These are phyloP conservation scores for Syrista parreyssii DNA, from an alignment of 2,888 invertebrate genomes.

Conservation along the genomic window DNA sequence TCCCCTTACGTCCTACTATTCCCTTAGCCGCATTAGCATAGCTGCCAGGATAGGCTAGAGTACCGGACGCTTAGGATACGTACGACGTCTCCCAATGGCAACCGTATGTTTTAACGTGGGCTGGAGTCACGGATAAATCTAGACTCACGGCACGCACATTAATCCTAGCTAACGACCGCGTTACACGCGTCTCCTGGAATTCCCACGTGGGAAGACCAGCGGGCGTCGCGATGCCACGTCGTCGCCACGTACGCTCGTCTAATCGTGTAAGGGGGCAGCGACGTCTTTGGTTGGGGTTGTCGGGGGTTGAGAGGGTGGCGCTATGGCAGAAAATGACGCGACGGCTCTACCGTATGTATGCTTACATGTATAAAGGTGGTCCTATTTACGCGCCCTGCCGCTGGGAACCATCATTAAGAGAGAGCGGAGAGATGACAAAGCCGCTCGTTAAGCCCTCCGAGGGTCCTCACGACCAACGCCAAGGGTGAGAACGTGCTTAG, in stretches of 20 bases:
- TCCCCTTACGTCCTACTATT: background rate
- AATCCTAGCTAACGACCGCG: slow-evolving; percentile 11
- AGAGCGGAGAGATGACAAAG: slow-evolving; percentile 61
- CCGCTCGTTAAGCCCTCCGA: slow-evolving; percentile 65
- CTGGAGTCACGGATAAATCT: slow-evolving; percentile 7
- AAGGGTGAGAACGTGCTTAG: slow-evolving; percentile 67
- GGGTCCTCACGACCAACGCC: slow-evolving; percentile 62
- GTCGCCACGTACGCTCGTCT: background rate
- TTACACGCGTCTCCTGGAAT: slow-evolving; percentile 7
- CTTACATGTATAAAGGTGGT: slow-evolving; percentile 17
- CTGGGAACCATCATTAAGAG: slow-evolving; percentile 58
- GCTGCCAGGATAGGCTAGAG: background rate
- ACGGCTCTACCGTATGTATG: background rate
- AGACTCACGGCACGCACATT: background rate
- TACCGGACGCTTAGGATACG: background rate
- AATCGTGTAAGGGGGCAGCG: background rate
- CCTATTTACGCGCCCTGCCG: slow-evolving; percentile 44
- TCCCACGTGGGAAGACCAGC: background rate
- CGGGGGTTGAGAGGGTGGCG: background rate
- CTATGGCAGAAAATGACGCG: background rate
- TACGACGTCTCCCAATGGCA: background rate
- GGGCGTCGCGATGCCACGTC: slow-evolving; percentile 3
- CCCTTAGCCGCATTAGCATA: background rate
- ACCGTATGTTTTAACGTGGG: background rate
- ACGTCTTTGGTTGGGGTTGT: slow-evolving; percentile 14